These are phyloP conservation scores for Trachelus troglodyta DNA, from an alignment of 2,888 invertebrate species.

Conservation along the genomic window DNA sequence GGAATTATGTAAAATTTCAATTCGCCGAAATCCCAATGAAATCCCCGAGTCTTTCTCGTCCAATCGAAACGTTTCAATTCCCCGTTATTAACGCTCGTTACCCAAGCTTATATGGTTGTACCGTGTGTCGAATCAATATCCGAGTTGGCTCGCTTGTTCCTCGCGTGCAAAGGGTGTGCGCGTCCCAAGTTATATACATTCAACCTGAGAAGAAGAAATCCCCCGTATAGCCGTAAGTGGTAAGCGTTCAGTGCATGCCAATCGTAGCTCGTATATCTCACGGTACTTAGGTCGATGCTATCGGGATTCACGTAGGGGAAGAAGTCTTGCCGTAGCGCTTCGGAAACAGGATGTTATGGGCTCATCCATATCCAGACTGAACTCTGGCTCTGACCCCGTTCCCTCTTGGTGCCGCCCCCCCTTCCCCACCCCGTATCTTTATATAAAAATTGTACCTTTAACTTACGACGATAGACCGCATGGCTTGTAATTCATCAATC, in stretches of 20 bases:
- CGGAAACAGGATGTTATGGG: constrained; percentile 40
- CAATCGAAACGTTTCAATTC: background rate
- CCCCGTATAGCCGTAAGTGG: constrained; percentile 42
- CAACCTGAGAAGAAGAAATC: background rate
- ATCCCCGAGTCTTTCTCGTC: background rate
- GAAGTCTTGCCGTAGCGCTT: constrained; percentile 27
- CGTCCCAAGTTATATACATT: background rate
- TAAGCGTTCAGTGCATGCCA: constrained; percentile 51
- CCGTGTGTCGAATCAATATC: background rate
- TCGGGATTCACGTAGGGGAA: constrained; percentile 38
- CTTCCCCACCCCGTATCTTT: constrained; percentile 1
- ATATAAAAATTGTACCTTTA: constrained; percentile 24
- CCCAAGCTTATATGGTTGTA: background rate
- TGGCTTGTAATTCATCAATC: constrained; percentile 40
- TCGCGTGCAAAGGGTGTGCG: background rate
- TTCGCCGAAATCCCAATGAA: background rate
- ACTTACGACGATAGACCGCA: constrained; percentile 41
- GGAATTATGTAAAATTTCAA: background rate
- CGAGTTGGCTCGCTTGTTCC: background rate
- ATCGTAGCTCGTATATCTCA: constrained; percentile 51
- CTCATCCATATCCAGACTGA: constrained; percentile 4
- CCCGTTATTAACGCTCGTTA: background rate
- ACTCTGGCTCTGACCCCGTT: background rate
- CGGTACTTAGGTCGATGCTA: constrained; percentile 47
- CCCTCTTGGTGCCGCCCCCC: background rate